Base-by-base conservation (phyloP, 2,113 vertebrate species). In the Menura novaehollandiae region DNA sequence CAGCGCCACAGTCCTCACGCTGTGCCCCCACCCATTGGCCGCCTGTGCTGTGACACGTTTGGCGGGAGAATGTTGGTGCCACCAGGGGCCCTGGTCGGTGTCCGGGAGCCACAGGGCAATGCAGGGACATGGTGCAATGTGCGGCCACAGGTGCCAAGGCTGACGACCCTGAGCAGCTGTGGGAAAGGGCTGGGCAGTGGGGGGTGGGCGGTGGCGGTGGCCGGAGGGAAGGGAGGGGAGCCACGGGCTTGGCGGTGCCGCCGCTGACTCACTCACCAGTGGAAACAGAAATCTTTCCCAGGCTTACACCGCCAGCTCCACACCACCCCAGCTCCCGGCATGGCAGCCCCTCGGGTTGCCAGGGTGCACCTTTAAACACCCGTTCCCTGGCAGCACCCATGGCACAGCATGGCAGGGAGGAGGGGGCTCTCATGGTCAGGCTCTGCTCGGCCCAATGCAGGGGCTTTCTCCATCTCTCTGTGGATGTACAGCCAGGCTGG, bases 151-250 rank as follows among this genome's bases (percentile, higher is more conserved):
- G 77, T 78, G 74, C 75, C 72, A 44, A 4, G 43, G 79, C 56
- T 67, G 58, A 44, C 0, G 27, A 26, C 47, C 37, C 35, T 0
- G 11, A 66, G 75, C 5, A 16, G 83, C 82, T 52, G 63, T 8
- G 18, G 80, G 92, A 20, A 83, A 80, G 59, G 68, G 80, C 68
- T 4, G 71, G 73, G 89, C 43, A 28, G 86, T 3, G 2, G 64
- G 87, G 10, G 69, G 28, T n/a, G 67, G 59, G 81, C 8, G 41
- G 69, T 6, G 28, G 86, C 21, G 2, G 83, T 2, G 14, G 71
- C 66, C 30, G 35, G 93, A 95, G 88, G 96, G 88, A 93, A 95
- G 93, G 94, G 93, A 91, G 88, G 88, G 94, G 93, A 90, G 51
- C 82, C 10, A 0, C 0, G 23, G 60, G 74, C 88, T 85, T 66